Evolutionary conservation across 1,140 invertebrate species (phyloP).

Genomic region (Drosophila novamexicana): DNA sequence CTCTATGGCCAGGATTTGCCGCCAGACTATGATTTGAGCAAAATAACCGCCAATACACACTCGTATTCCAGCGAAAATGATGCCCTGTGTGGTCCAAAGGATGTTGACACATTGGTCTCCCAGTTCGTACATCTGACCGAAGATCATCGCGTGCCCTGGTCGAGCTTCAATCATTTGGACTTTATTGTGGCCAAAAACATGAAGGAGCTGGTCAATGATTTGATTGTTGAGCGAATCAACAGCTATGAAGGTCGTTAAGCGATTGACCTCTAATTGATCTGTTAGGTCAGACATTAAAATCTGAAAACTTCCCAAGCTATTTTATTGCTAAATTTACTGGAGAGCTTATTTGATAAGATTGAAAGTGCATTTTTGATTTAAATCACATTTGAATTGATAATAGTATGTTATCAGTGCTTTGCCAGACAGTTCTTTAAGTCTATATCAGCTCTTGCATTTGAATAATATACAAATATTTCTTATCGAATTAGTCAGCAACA

Average conservation of each 20-base stretch:
- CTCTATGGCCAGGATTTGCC: conserved; percentile 84
- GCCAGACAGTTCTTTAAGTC: too few species aligned
- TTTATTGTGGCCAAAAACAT: conserved; percentile 88
- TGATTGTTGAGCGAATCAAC: conserved; percentile 56
- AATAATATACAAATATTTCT: too few species aligned
- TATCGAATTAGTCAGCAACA: too few species aligned
- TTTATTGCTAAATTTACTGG: conserved; percentile 17
- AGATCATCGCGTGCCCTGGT: conserved; percentile 85
- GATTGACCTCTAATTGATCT: conserved; percentile 4
- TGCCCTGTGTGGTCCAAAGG: conserved; percentile 86
- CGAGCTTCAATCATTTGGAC: conserved; percentile 89
- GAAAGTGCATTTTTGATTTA: neutral
- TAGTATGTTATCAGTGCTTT: too few species aligned
- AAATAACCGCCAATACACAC: conserved; percentile 87
- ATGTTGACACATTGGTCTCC: conserved; percentile 85
- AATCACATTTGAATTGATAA: neutral
- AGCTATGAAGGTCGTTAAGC: conserved; percentile 44
- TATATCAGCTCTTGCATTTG: too few species aligned
- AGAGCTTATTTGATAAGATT: conserved; percentile 16
- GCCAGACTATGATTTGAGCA: conserved; percentile 86
- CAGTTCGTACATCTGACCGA: conserved; percentile 47
- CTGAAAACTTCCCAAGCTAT: neutral
- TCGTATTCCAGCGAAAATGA: conserved; percentile 87
- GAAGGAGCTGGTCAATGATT: conserved; percentile 86
- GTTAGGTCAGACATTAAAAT: neutral